Percentiles rank a stretch among this genome's conserved stretches.
Conservation (phyloP, 2,113 vertebrate genomes). For the Melanerpes aurifrons region DNA sequence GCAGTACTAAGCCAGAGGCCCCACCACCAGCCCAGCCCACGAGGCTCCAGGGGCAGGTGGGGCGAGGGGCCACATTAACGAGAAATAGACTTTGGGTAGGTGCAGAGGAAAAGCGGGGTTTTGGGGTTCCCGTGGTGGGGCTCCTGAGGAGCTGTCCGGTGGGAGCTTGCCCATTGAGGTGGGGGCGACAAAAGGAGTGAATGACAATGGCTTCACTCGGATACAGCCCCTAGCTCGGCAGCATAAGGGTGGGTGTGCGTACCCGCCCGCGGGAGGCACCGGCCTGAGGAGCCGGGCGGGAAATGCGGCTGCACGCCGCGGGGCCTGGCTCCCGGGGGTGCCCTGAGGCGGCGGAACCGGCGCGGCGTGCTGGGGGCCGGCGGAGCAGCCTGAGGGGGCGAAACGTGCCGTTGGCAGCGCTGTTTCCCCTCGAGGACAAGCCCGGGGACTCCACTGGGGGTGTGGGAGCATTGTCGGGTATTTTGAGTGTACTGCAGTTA, state of each 20-base stretch:
- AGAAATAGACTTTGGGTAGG: neutral
- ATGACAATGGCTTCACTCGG: neutral
- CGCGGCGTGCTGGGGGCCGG: neutral
- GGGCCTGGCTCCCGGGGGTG: neutral
- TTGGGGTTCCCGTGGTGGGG: neutral
- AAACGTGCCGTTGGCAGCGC: neutral
- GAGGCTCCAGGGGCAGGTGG: accelerated
- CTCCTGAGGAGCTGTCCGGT: neutral
- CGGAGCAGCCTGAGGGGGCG: neutral
- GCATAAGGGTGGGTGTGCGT: neutral
- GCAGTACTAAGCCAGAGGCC: neutral
- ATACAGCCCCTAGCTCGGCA: neutral
- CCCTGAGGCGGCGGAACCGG: neutral
- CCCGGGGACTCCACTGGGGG: neutral
- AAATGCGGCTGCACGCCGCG: neutral
- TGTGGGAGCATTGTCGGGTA: neutral
- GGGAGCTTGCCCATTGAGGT: neutral
- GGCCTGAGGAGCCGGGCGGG: neutral
- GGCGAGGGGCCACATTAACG: neutral
- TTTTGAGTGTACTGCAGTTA: neutral
- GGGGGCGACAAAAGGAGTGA: neutral
- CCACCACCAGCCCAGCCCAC: neutral
- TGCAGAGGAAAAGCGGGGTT: neutral
- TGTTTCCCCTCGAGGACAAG: neutral
- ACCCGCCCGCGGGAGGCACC: neutral